Conservation (phyloP, 2,888 invertebrate species). For the Camponotus fellah region DNA sequence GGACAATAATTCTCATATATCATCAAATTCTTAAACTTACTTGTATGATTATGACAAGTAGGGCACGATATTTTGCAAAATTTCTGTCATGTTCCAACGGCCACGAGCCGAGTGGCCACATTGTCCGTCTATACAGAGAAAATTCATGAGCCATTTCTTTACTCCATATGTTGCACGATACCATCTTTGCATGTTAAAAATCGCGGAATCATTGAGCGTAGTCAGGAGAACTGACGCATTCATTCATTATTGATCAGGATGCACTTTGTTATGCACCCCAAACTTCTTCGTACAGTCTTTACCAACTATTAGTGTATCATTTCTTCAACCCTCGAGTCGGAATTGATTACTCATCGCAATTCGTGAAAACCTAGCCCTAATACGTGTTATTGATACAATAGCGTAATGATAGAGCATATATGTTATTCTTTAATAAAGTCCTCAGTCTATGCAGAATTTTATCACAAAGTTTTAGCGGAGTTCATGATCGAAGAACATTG, state of each 20-base stretch:
- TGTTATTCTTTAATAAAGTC: background rate
- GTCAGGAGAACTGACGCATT: background rate
- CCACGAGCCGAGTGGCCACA: constrained; percentile 7
- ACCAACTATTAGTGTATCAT: background rate
- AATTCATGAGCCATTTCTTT: constrained; percentile 26
- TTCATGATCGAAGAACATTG: no score
- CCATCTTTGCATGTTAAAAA: constrained; percentile 19
- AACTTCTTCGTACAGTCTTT: background rate
- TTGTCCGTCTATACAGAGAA: constrained; percentile 9
- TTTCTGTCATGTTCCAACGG: constrained; percentile 1
- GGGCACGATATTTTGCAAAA: constrained; percentile 5
- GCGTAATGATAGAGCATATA: constrained; percentile 18
- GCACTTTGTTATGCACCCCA: background rate
- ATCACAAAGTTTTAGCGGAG: background rate
- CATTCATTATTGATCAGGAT: constrained; percentile 18
- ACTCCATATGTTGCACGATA: constrained; percentile 8
- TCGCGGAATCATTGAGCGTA: constrained; percentile 2
- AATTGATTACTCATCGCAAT: background rate
- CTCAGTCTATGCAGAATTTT: background rate
- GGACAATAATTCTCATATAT: background rate
- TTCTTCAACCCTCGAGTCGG: background rate
- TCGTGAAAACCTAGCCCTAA: background rate
- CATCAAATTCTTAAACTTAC: background rate
- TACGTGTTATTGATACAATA: constrained; percentile 14
- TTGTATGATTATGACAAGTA: constrained; percentile 2